Evolutionary conservation across 2,113 vertebrate species (phyloP).

Genomic region (Hemibagrus wyckioides): DNA sequence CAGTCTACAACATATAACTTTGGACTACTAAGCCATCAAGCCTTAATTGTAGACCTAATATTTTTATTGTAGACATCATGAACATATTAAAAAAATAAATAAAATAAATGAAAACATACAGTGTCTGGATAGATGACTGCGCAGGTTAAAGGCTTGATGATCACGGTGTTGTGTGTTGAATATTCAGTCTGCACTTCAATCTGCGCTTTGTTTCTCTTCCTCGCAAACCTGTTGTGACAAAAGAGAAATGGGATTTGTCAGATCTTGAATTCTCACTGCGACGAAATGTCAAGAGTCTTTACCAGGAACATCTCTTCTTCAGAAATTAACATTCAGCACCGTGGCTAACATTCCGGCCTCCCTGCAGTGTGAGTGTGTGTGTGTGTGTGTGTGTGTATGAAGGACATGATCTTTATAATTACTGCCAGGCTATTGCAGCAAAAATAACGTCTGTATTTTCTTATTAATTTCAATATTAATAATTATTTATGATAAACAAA

Average conservation of each 20-base stretch:
- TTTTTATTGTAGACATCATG: neutral
- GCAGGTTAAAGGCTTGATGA: neutral
- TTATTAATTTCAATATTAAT: neutral
- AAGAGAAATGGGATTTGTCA: neutral
- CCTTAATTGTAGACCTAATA: neutral
- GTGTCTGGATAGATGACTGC: neutral
- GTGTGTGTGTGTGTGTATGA: neutral
- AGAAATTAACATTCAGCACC: neutral
- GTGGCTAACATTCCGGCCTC: neutral
- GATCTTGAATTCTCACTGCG: neutral
- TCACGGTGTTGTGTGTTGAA: neutral
- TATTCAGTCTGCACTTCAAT: neutral
- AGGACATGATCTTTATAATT: neutral
- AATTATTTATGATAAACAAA: neutral
- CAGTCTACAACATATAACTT: too few species aligned
- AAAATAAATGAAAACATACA: neutral
- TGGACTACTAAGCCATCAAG: too few species aligned
- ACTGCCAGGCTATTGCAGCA: neutral
- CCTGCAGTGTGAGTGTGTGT: neutral
- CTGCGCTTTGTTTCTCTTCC: neutral
- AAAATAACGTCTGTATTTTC: neutral
- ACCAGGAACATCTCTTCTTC: neutral
- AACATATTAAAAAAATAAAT: neutral
- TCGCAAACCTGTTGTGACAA: conserved; percentile 1
- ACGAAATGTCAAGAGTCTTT: conserved; percentile 6